A percentile compares a stretch with the other conserved stretches of the same genome.
Evolutionary conservation across 2,797 vertebrate genomes (phyloP).

Genomic region (Notoglanidium macrostoma): DNA sequence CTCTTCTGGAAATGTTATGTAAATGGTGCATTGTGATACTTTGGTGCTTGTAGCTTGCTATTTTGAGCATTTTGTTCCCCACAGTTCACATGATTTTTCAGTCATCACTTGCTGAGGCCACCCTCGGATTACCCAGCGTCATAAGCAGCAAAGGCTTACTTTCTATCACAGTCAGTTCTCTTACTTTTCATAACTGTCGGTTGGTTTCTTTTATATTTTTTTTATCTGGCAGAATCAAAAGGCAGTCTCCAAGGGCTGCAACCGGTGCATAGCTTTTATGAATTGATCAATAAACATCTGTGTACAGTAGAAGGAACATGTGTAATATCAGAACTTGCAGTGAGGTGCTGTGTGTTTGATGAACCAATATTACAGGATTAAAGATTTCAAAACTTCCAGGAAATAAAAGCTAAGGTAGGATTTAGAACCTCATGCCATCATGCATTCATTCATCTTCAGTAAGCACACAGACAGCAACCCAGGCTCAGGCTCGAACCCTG

Average conservation of each 20-base stretch:
- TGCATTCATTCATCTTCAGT: too few relatives aligned
- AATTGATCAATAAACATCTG: too few relatives aligned
- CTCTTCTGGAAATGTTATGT: background rate
- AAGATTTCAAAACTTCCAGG: background rate
- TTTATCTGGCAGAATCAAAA: background rate
- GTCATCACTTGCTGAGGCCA: background rate
- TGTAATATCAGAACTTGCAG: background rate
- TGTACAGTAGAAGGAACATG: background rate
- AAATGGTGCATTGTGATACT: background rate
- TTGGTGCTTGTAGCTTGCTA: background rate
- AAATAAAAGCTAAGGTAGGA: background rate
- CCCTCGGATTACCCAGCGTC: background rate
- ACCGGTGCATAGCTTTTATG: background rate
- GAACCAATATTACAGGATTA: background rate
- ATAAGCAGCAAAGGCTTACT: background rate
- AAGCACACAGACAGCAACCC: background rate
- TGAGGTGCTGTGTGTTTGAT: background rate
- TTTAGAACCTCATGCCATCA: background rate
- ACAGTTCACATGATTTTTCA: background rate
- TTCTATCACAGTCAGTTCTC: background rate
- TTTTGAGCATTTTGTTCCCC: background rate
- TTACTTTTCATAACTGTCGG: background rate
- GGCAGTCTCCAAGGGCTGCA: background rate
- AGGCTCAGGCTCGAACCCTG: background rate
- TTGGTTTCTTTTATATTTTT: background rate